These are phyloP conservation scores for Drosophila picticornis DNA, from an alignment of 2,888 invertebrate species.

Conservation along the genomic window DNA sequence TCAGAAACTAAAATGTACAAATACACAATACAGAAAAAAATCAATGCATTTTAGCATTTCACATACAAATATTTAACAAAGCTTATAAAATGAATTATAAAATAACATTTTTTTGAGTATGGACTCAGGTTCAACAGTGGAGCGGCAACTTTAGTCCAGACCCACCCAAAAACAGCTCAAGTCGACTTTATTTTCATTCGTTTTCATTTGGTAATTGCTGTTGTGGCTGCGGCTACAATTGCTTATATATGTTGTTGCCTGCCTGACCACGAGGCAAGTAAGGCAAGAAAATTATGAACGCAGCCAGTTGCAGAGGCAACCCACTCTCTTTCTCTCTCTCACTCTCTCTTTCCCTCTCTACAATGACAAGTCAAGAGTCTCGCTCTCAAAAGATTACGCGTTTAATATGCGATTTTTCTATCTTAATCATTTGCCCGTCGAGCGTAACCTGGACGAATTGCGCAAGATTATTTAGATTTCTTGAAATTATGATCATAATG, in stretches of 20 bases:
- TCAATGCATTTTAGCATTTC: background rate
- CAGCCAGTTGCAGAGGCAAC: conserved; percentile 61
- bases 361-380: conserved; percentile 6
- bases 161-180: conserved; percentile 42
- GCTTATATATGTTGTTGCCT: conserved; percentile 25
- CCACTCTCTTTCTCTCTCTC: conserved; percentile 7
- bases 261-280: conserved; percentile 46
- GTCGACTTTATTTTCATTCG: conserved; percentile 47
- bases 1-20: background rate
- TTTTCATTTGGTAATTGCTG: conserved; percentile 64
- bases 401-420: conserved; percentile 17
- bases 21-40: background rate
- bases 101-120: background rate
- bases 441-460: conserved; percentile 47
- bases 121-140: conserved; percentile 19
- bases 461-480: conserved; percentile 35
- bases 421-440: conserved; percentile 23
- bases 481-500: conserved; percentile 2
- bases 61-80: background rate
- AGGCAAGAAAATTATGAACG: conserved; percentile 60
- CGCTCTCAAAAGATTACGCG: conserved; percentile 5
- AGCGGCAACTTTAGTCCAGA: conserved; percentile 30
- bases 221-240: conserved; percentile 21
- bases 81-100: background rate
- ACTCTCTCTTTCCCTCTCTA: background rate